A percentile compares a stretch with the other conserved stretches of the same genome.
These are phyloP conservation scores for Cyclura pinguis DNA, from an alignment of 2,797 vertebrate species.

Conservation along the genomic window DNA sequence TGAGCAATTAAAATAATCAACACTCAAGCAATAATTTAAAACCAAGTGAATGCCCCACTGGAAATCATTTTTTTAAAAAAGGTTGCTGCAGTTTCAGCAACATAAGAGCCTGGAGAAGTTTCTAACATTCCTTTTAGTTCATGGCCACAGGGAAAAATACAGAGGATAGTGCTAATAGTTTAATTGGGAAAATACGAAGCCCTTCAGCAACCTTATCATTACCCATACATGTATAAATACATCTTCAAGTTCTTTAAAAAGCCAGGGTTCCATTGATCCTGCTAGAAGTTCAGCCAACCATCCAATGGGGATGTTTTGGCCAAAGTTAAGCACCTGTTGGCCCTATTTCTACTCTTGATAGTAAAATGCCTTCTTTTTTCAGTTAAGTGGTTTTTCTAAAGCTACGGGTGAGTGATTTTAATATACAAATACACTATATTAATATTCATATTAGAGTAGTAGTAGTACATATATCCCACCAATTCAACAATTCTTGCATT, in stretches of 20 bases:
- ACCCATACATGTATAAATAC: conserved; percentile 23
- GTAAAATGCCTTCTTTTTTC: background rate
- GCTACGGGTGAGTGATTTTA: background rate
- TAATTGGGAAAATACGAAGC: conserved; percentile 17
- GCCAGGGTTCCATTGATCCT: background rate
- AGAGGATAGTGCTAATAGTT: conserved; percentile 5
- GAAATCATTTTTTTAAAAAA: conserved; percentile 22
- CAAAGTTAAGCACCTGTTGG: background rate
- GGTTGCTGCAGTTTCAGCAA: conserved; percentile 24
- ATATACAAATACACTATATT: background rate
- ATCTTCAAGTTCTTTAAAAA: background rate
- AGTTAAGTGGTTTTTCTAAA: background rate
- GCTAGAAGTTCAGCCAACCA: background rate
- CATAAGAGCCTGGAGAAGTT: conserved; percentile 3
- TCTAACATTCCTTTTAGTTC: conserved; percentile 9
- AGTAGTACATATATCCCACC: background rate
- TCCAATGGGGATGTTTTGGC: background rate
- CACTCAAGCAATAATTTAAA: conserved; percentile 70
- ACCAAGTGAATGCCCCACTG: conserved; percentile 55
- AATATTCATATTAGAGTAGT: background rate
- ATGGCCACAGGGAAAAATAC: conserved; percentile 13
- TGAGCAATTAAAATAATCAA: conserved; percentile 62
- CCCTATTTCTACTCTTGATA: background rate
- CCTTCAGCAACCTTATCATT: conserved; percentile 31
- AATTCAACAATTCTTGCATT: background rate